A percentile compares a stretch with the other conserved stretches of the same genome.
Conservation (phyloP, 2,113 vertebrate genomes). For the Taxidea taxus region DNA sequence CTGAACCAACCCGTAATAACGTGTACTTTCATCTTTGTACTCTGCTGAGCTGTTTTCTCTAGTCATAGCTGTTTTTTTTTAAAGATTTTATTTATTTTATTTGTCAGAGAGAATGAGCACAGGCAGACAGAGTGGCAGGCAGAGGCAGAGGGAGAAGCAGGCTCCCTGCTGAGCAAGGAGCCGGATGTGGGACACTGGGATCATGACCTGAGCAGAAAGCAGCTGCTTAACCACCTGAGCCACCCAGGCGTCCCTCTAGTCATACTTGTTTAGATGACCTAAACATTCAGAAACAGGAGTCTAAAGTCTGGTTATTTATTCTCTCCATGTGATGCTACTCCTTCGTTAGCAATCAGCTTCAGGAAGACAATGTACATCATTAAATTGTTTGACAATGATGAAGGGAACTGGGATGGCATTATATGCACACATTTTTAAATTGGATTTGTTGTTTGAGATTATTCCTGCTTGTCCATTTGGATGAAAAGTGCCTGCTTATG, state of each 20-base stretch:
- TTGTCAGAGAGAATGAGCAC: too few relatives aligned
- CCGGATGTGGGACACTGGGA: too few relatives aligned
- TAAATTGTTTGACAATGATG: conserved; percentile 55
- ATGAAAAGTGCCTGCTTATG: neutral
- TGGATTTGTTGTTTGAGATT: neutral
- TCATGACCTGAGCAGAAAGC: too few relatives aligned
- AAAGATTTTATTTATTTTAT: too few relatives aligned
- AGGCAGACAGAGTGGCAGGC: too few relatives aligned
- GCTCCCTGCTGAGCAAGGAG: too few relatives aligned
- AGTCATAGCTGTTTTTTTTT: too few relatives aligned
- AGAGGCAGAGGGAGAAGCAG: too few relatives aligned
- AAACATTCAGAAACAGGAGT: neutral
- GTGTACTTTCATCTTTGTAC: neutral
- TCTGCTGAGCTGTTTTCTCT: neutral
- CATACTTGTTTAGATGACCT: neutral
- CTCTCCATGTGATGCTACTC: neutral
- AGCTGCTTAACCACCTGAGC: too few relatives aligned
- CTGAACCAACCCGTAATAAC: neutral
- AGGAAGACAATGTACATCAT: conserved; percentile 36
- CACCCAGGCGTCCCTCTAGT: too few relatives aligned
- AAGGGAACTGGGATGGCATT: conserved; percentile 43
- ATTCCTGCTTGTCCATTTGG: neutral
- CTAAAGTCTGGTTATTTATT: neutral
- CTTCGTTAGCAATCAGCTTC: conserved; percentile 7
- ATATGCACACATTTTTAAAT: neutral